Conservation (phyloP, 1,140 invertebrate species). For the Batillaria attramentaria region DNA sequence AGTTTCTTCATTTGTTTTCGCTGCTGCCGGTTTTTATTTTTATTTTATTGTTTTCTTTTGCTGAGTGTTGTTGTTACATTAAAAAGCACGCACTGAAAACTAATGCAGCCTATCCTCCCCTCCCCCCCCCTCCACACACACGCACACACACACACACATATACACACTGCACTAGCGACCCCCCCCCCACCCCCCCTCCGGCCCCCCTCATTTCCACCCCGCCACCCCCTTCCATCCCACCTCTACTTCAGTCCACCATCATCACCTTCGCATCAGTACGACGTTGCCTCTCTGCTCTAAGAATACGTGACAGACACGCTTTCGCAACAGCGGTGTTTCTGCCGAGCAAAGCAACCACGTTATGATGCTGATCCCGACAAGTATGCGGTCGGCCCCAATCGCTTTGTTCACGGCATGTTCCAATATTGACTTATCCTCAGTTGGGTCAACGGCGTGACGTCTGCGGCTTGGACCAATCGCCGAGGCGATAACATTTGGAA, state of each 20-base stretch:
- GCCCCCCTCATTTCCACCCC: conserved; percentile 9
- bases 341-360: neutral
- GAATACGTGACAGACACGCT: neutral
- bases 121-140: neutral
- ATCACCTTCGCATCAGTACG: too few species aligned
- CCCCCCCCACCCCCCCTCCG: conserved; percentile 4
- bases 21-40: too few species aligned
- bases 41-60: too few species aligned
- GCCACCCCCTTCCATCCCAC: neutral
- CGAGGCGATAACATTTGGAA: neutral
- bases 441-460: neutral
- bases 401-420: neutral
- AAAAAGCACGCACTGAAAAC: too few species aligned
- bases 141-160: too few species aligned
- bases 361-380: neutral
- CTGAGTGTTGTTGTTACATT: too few species aligned
- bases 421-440: neutral
- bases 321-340: neutral
- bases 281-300: too few species aligned
- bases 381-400: neutral
- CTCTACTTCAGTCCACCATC: neutral
- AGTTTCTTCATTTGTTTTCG: too few species aligned
- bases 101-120: too few species aligned
- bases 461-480: neutral
- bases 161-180: too few species aligned